Percentiles rank a stretch among this genome's conserved stretches.
Evolutionary conservation across 35 echinoderm and acorn worm species (phyloP).

Genomic region (Ophiothrix spiculata): DNA sequence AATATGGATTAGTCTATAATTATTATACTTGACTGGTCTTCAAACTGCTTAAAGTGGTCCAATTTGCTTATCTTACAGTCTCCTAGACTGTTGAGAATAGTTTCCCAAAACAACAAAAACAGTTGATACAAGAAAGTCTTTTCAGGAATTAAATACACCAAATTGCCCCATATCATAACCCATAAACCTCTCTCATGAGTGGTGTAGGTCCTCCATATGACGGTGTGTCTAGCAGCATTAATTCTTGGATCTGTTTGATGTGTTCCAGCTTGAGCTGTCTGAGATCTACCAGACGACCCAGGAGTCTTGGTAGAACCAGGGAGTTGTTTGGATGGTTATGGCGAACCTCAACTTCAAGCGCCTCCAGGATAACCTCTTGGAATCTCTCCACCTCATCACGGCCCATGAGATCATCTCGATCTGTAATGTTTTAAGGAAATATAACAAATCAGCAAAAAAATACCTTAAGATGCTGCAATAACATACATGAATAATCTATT

Average conservation of each 20-base stretch:
- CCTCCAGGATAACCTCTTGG: conserved; percentile 92
- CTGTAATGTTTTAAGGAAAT: too few species aligned
- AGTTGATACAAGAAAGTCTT: too few species aligned
- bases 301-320: conserved; percentile 72
- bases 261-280: conserved; percentile 92
- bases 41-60: too few species aligned
- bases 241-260: conserved; percentile 88
- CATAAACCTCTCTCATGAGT: conserved; percentile 94
- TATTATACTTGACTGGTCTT: too few species aligned
- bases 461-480: too few species aligned
- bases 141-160: too few species aligned
- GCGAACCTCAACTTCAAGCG: conserved; percentile 82
- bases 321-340: conserved; percentile 74
- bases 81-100: too few species aligned
- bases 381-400: conserved; percentile 84
- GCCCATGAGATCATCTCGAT: conserved; percentile 87
- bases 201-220: conserved; percentile 72
- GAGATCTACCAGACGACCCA: conserved; percentile 81
- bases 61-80: too few species aligned
- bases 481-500: too few species aligned
- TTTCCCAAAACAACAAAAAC: too few species aligned
- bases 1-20: too few species aligned
- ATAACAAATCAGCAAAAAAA: too few species aligned
- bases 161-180: conserved; percentile 56
- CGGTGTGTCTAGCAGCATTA: conserved; percentile 81